Evolutionary conservation across 2,113 vertebrate genomes (phyloP).

Genomic region (Eulemur rufifrons): DNA sequence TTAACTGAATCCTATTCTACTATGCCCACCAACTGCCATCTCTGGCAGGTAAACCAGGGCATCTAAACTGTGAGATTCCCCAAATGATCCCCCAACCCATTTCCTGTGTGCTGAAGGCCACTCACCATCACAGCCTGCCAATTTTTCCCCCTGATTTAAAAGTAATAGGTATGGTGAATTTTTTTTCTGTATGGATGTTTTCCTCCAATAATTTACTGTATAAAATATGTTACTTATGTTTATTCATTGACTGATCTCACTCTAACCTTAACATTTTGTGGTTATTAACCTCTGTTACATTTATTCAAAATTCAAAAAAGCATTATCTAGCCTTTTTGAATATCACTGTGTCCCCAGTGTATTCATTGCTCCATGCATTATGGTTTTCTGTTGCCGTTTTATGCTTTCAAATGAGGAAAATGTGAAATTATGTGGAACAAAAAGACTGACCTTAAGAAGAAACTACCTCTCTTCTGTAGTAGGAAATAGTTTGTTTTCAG

Average conservation of each 20-base stretch:
- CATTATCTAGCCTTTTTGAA: conserved; percentile 17
- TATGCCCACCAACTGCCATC: not conserved
- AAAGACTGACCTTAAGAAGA: conserved; percentile 46
- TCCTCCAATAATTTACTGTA: conserved; percentile 24
- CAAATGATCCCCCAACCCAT: not conserved
- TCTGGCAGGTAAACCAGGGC: conserved; percentile 21
- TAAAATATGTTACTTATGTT: conserved; percentile 50
- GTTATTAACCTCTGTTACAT: conserved; percentile 20
- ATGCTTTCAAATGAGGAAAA: conserved; percentile 38
- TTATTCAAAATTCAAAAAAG: conserved; percentile 47
- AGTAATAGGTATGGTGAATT: not conserved
- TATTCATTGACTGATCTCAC: not conserved
- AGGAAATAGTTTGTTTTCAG: conserved; percentile 48
- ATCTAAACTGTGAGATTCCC: not conserved
- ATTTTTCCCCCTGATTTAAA: not conserved
- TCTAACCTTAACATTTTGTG: conserved; percentile 36
- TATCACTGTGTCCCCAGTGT: not conserved
- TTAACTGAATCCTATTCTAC: conserved; percentile 33
- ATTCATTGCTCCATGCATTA: not conserved
- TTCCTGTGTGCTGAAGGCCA: not conserved
- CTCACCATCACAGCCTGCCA: not conserved
- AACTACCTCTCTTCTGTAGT: conserved; percentile 11
- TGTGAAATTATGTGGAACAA: conserved; percentile 35
- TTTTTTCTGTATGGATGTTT: conserved; percentile 54
- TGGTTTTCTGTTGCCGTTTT: conserved; percentile 6